Evolutionary conservation across 2,888 invertebrate species (phyloP).

Genomic region (Rhynchonema sp.): DNA sequence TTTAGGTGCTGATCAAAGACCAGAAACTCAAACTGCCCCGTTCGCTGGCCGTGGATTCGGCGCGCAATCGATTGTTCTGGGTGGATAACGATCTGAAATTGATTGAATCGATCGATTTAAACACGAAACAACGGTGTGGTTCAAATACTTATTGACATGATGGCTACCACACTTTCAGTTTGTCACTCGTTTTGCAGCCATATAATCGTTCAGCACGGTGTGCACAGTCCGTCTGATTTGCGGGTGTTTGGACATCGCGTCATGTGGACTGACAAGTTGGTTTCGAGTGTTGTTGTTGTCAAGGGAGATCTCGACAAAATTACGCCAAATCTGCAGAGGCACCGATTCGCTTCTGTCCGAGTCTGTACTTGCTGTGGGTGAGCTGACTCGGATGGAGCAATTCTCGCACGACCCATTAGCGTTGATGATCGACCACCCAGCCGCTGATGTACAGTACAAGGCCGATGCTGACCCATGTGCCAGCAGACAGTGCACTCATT

Average conservation of each 20-base stretch:
- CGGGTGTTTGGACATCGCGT: constrained; percentile 13
- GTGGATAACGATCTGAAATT: constrained; percentile 11
- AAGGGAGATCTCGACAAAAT: neutral
- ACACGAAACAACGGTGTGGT: constrained; percentile 9
- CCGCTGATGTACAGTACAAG: neutral
- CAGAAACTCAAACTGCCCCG: constrained; percentile 12
- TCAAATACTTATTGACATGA: neutral
- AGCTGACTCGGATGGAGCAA: neutral
- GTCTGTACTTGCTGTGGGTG: neutral
- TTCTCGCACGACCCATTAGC: neutral
- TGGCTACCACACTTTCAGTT: neutral
- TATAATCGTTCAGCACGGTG: constrained; percentile 6
- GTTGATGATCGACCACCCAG: neutral
- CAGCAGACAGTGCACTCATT: neutral
- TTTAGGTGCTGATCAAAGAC: constrained; percentile 9
- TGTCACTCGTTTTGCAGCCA: neutral
- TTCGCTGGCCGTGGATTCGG: constrained; percentile 13
- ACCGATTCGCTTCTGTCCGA: neutral
- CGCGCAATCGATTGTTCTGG: constrained; percentile 13
- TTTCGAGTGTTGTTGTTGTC: neutral
- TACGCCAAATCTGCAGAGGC: neutral
- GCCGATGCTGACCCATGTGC: neutral
- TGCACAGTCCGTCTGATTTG: constrained; percentile 13
- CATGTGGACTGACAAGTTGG: constrained; percentile 12
- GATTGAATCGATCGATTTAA: constrained; percentile 14